Evolutionary conservation across 2,113 vertebrate genomes (phyloP).

Genomic region (Hylia prasina): DNA sequence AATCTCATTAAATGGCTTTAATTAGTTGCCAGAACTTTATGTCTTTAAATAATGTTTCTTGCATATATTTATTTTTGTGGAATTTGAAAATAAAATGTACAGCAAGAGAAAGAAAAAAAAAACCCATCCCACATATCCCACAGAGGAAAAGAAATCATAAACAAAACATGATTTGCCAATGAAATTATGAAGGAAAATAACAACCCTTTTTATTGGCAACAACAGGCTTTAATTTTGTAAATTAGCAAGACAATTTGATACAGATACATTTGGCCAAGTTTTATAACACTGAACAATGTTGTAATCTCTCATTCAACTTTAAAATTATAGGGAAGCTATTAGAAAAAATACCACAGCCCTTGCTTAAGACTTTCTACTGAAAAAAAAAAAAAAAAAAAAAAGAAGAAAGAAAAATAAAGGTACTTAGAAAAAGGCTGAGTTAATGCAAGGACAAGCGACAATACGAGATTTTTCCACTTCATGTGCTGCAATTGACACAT

Average conservation of each 20-base stretch:
- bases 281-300: constrained; percentile 5
- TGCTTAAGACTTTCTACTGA: neutral
- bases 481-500: neutral
- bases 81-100: neutral
- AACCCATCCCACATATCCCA: neutral
- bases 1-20: neutral
- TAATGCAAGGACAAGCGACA: neutral
- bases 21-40: neutral
- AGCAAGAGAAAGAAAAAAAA: neutral
- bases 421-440: neutral
- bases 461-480: neutral
- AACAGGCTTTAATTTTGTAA: constrained; percentile 52
- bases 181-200: neutral
- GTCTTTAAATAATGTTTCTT: neutral
- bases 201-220: constrained; percentile 11
- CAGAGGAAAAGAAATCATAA: neutral
- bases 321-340: constrained; percentile 17
- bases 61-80: neutral
- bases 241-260: constrained; percentile 4
- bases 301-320: constrained; percentile 4
- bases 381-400: too few relatives aligned
- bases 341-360: neutral
- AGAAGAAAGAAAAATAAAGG: too few relatives aligned
- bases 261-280: constrained; percentile 36
- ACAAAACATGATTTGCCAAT: neutral